Base-by-base conservation (phyloP, 2,888 invertebrate species). In the Ceramica pisi region DNA sequence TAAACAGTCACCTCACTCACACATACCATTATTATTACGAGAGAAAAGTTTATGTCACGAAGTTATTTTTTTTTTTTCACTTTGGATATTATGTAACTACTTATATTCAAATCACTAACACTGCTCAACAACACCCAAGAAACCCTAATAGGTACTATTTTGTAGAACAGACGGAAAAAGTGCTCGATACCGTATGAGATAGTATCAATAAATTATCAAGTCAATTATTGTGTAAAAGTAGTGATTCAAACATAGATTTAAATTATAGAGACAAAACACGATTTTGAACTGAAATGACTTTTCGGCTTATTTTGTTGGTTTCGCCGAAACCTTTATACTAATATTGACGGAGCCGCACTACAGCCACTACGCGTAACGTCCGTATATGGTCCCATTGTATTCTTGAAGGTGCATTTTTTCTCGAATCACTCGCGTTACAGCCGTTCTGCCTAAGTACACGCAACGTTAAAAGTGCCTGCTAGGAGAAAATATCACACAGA, bases 171-270 rank as follows among this genome's bases (percentile, higher is more conserved):
- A 21, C 2, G 38, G 21, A n/a, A 38, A 38, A 38, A 21, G 1
- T 16, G 21, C 21, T 35, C 10, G 35, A 35, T 31, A 35, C 5
- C n/a, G n/a, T 38, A 14, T 38, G 35, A n/a, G 31, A n/a, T 57
- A 56, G n/a, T 56, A 57, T 57, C 38, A 57, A 38, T 38, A 38
- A 21, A 4, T 23, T 14, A 51, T 51, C 50, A 51, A 46, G 26
- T 55, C 55, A 55, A 31, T 55, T 31, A 55, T 19, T 55, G 31
- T 55, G 55, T 55, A 31, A 16, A 55, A 55, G 31, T 55, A 9
- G 4, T n/a, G 23, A 51, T 51, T n/a, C 35, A 35, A 56, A n/a
- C n/a, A 19, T 35, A 56, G 31, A 35, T 10, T n/a, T 23, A 51
- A 23, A 23, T 7, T 14, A 12, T 57, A 38, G 56, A 14, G 14